Base-by-base conservation (phyloP, 2,113 vertebrate species). In the Ardeotis arabs region DNA sequence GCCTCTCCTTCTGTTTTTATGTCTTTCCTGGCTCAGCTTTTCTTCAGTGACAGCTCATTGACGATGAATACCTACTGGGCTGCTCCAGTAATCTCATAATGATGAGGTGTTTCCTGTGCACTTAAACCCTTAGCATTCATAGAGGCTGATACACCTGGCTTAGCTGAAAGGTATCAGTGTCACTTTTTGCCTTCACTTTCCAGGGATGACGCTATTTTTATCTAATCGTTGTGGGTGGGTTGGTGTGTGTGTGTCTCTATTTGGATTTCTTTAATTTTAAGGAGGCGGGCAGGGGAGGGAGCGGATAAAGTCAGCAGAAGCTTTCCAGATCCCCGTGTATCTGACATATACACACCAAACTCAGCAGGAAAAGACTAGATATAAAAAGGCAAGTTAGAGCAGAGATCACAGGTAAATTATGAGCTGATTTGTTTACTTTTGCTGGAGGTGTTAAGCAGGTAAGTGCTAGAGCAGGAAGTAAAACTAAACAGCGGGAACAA, bases 11-110 rank as follows among this genome's bases (percentile, higher is more conserved):
- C 95, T 95, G 86, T 90, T 97, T 94, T 90, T 66, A 33, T 85
- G 33, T 52, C n/a, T 83, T 72, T 37, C 67, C 60, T 55, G 31
- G 73, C 50, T 94, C 33, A 31, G 95, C 85, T 93, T 97, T 93
- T 97, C 86, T 87, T 68, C 85, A 79, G 95, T 98, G 98, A 98
- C 98, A 98, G 97, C 84, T 97, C 93, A 63, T 72, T 98, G 98
- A 98, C 97, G 97, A 97, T 97, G 97, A 98, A 98, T 95, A 93
- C 89, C 87, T 84, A 94, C 79, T 90, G 79, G 87, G 93, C 93
- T 94, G 93, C 86, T 88, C 82, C 91, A 58, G 88, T 95, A 97
- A 98, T 96, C 97, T 89, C 87, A 69, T 90, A 83, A 91, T 96
- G 96, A 97, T 80, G 91, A 94, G 85, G 97, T 93, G 97, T 94